These are phyloP conservation scores for Pseudococcus longispinus DNA, from an alignment of 2,888 invertebrate genomes.

Conservation along the genomic window DNA sequence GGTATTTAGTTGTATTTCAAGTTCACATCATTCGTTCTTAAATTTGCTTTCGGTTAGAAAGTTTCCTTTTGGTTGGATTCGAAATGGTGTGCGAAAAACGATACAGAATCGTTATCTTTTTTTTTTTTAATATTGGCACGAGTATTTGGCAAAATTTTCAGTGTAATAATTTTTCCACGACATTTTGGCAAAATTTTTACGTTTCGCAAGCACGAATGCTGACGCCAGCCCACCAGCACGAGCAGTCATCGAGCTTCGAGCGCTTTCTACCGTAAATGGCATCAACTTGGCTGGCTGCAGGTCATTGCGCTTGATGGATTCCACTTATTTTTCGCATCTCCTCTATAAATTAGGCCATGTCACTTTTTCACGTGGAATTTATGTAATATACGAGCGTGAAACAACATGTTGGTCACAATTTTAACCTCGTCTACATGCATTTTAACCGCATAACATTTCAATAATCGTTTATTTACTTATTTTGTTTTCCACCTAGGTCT, in stretches of 20 bases:
- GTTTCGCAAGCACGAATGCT: not conserved
- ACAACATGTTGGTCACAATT: not conserved
- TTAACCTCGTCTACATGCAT: not conserved
- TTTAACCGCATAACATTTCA: conserved; percentile 18
- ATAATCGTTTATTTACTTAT: conserved; percentile 17
- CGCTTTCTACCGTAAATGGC: conserved; percentile 33
- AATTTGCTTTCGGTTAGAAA: conserved; percentile 32
- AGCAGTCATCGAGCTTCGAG: not conserved
- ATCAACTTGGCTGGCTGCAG: conserved; percentile 23
- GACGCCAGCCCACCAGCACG: not conserved
- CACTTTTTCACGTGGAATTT: conserved; percentile 29
- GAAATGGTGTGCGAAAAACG: not conserved
- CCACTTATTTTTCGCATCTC: conserved; percentile 26
- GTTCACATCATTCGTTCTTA: conserved; percentile 29
- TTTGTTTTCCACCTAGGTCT: not conserved
- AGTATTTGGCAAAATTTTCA: not conserved
- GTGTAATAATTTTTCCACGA: not conserved
- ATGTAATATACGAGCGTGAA: conserved; percentile 28
- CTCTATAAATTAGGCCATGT: conserved; percentile 37
- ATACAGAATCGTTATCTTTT: not conserved
- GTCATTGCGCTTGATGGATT: conserved; percentile 36
- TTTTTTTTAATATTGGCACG: not conserved
- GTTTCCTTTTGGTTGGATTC: not conserved
- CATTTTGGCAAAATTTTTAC: conserved; percentile 2
- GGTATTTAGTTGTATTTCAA: not conserved